Percentiles rank a stretch among this genome's conserved stretches.
phyloP scores from a whole-genome alignment of 2,113 vertebrate genomes.

The Poicephalus meyeri region DNA sequence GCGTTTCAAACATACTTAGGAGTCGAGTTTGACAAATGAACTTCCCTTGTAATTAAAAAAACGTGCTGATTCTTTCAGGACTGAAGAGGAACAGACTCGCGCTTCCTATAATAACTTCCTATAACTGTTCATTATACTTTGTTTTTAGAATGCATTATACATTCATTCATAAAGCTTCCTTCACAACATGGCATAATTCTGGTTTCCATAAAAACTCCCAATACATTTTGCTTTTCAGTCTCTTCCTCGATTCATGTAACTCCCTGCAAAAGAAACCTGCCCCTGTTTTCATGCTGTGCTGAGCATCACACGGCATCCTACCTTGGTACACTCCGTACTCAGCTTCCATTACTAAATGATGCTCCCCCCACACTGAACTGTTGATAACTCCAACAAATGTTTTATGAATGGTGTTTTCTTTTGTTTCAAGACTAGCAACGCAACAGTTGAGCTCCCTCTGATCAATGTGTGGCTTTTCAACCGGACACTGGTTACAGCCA shows the following conservation, averaged over 20 bases:
- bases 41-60: slow-evolving; percentile 44
- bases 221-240: neutral
- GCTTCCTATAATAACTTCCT: neutral
- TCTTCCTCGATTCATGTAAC: neutral
- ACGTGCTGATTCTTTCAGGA: neutral
- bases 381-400: neutral
- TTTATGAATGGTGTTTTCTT: neutral
- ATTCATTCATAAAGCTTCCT: slow-evolving; percentile 8
- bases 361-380: neutral
- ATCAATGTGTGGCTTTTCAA: neutral
- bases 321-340: accelerated
- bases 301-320: neutral
- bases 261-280: neutral
- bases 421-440: neutral
- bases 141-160: neutral
- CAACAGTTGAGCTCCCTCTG: neutral
- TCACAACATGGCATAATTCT: neutral
- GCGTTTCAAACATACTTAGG: slow-evolving; percentile 14
- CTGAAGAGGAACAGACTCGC: neutral
- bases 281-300: neutral
- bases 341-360: neutral
- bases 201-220: neutral
- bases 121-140: neutral
- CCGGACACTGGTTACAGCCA: neutral
- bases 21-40: slow-evolving; percentile 48